Conservation (phyloP, 2,113 vertebrate genomes). For the Elachura formosa region DNA sequence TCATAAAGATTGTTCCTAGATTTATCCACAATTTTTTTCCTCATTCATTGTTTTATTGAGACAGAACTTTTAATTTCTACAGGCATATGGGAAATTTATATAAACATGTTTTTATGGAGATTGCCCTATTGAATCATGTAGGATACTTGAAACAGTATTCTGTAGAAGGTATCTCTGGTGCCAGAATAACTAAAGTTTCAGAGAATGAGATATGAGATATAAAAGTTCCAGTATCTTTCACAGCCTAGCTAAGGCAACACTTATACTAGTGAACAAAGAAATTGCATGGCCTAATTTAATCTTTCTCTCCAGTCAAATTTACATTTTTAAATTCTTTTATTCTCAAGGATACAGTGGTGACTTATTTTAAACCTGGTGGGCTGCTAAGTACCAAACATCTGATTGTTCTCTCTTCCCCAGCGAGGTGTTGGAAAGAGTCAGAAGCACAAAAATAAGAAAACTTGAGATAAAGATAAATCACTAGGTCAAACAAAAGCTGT, state of each 20-base stretch:
- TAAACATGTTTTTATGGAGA: neutral
- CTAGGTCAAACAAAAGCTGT: neutral
- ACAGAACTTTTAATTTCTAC: neutral
- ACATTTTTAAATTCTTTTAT: neutral
- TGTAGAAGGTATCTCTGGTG: neutral
- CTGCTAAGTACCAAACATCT: neutral
- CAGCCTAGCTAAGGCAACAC: rapidly evolving
- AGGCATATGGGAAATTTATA: neutral
- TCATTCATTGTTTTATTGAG: neutral
- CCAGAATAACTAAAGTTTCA: neutral
- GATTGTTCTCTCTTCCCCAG: neutral
- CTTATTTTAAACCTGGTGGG: neutral
- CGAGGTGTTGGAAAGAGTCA: neutral
- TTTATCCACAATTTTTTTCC: neutral
- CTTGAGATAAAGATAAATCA: neutral
- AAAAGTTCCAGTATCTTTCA: neutral
- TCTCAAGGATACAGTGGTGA: neutral
- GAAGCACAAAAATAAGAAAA: neutral
- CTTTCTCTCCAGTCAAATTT: neutral
- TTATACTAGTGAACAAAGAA: neutral
- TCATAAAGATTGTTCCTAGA: neutral
- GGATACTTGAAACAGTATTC: neutral
- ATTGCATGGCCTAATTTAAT: neutral
- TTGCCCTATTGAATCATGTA: neutral
- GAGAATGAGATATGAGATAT: neutral